Percentiles rank a stretch among this genome's conserved stretches.
These are phyloP conservation scores for Hypothenemus hampei DNA, from an alignment of 1,140 invertebrate genomes.

Conservation along the genomic window DNA sequence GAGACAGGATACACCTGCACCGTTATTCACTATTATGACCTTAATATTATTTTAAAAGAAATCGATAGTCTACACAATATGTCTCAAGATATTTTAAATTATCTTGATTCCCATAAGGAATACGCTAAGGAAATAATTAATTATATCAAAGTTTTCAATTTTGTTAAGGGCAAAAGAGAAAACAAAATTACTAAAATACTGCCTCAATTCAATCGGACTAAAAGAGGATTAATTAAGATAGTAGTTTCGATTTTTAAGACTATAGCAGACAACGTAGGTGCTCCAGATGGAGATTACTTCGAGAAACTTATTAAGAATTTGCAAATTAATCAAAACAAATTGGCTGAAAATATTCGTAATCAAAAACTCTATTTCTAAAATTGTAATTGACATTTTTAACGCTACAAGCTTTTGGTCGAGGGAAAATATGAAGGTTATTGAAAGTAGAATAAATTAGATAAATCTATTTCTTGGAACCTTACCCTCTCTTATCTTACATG, in stretches of 20 bases:
- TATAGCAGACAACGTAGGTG: constrained; percentile 7
- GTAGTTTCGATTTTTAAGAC: constrained; percentile 35
- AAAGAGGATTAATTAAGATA: constrained; percentile 36
- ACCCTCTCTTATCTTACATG: too few relatives aligned
- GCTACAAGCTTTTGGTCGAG: neutral
- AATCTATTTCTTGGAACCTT: too few relatives aligned
- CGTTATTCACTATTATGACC: neutral
- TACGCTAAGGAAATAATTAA: neutral
- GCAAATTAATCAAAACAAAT: constrained; percentile 6
- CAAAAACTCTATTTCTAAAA: constrained; percentile 3
- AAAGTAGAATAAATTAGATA: neutral
- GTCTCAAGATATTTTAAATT: constrained; percentile 3
- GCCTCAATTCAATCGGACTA: constrained; percentile 28
- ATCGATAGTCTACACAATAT: neutral
- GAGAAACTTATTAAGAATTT: constrained; percentile 28
- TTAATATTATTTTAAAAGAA: neutral
- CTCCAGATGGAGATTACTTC: constrained; percentile 30
- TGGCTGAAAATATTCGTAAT: neutral
- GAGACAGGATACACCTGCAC: neutral
- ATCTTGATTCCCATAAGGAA: neutral
- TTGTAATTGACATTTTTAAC: neutral
- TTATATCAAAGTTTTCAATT: neutral
- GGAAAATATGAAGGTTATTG: neutral
- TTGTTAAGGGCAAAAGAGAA: neutral
- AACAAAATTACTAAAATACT: constrained; percentile 30